These are phyloP conservation scores for Ophiothrix spiculata DNA, from an alignment of 35 echinoderm and acorn worm genomes.

Conservation along the genomic window DNA sequence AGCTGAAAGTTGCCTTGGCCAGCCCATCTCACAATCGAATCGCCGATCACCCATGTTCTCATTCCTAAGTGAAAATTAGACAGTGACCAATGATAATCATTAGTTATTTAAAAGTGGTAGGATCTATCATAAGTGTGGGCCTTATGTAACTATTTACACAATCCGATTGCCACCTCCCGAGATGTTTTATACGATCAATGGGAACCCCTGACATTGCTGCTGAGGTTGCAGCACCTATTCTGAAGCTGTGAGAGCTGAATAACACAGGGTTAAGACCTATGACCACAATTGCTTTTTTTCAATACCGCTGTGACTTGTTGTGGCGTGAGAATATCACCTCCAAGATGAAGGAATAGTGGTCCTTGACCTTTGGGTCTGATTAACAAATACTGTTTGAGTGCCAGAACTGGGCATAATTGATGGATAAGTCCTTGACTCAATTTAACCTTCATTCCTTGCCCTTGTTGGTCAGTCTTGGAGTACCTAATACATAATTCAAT, in stretches of 20 bases:
- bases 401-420: neutral
- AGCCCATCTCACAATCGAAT: too few species aligned
- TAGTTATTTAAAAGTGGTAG: too few species aligned
- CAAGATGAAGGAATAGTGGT: neutral
- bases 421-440: too few species aligned
- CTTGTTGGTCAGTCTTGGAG: too few species aligned
- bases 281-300: neutral
- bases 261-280: neutral
- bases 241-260: neutral
- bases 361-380: neutral
- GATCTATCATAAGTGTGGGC: too few species aligned
- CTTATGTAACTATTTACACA: too few species aligned
- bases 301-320: neutral
- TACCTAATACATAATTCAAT: too few species aligned
- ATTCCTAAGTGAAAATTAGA: too few species aligned
- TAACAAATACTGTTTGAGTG: neutral
- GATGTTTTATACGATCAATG: neutral
- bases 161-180: neutral
- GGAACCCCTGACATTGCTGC: neutral
- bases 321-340: neutral
- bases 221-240: neutral
- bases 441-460: too few species aligned
- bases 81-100: too few species aligned
- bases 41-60: too few species aligned
- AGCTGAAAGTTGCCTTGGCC: too few species aligned